These are phyloP conservation scores for Macheiramphus alcinus DNA, from an alignment of 2,113 vertebrate species.

Conservation along the genomic window DNA sequence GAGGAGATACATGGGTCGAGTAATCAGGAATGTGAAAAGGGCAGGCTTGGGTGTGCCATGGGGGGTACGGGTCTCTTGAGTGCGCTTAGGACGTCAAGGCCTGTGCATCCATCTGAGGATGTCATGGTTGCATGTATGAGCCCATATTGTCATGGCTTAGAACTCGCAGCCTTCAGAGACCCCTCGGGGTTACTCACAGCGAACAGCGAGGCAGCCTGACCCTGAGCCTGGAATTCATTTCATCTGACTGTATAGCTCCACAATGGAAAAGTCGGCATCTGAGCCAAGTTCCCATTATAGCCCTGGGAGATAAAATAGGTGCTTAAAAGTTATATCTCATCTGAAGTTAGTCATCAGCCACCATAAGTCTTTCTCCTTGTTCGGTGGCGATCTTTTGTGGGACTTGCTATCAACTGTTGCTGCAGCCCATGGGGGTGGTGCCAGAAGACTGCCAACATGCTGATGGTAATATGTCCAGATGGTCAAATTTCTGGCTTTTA, in stretches of 20 bases:
- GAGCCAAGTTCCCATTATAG: background rate
- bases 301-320: background rate
- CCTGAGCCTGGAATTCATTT: background rate
- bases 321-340: background rate
- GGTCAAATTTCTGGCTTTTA: background rate
- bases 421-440: background rate
- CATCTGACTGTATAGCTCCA: background rate
- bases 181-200: background rate
- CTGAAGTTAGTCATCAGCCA: background rate
- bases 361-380: background rate
- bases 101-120: no score
- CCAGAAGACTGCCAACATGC: background rate
- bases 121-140: background rate
- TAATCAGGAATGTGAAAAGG: background rate
- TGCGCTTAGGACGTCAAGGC: accelerated
- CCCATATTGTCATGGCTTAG: background rate
- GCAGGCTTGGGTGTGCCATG: background rate
- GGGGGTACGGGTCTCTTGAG: background rate
- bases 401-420: background rate
- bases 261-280: background rate
- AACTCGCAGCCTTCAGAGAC: background rate
- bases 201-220: background rate
- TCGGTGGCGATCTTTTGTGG: background rate
- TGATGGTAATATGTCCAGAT: background rate
- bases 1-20: background rate